Evolutionary conservation across 1,140 invertebrate species (phyloP).

Genomic region (Drosophila yakuba): DNA sequence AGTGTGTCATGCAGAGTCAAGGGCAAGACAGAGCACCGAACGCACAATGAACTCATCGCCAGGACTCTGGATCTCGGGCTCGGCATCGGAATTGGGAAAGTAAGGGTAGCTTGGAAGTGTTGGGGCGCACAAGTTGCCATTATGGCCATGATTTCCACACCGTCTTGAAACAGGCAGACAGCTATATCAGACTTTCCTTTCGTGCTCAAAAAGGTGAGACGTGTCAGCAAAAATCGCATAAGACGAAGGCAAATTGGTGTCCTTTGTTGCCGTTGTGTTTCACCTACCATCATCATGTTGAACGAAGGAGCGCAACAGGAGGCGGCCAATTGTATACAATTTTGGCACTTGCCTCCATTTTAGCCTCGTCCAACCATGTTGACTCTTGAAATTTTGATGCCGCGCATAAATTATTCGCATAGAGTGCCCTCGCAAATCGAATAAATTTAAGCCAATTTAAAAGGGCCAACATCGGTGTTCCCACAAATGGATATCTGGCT

Average conservation of each 20-base stretch:
- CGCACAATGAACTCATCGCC: conserved; percentile 60
- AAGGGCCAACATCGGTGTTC: conserved; percentile 31
- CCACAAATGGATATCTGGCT: conserved; percentile 28
- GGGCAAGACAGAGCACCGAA: conserved; percentile 33
- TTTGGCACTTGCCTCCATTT: conserved; percentile 48
- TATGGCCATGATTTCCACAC: conserved; percentile 52
- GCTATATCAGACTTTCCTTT: conserved; percentile 15
- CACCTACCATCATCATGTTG: conserved; percentile 43
- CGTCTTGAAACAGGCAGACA: neutral
- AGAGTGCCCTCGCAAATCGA: conserved; percentile 56
- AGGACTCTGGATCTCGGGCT: conserved; percentile 13
- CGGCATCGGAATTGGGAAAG: conserved; percentile 33
- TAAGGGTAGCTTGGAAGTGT: conserved; percentile 28
- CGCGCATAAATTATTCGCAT: conserved; percentile 55
- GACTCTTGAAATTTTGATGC: conserved; percentile 58
- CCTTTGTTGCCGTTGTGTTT: conserved; percentile 42
- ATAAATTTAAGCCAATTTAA: conserved; percentile 69
- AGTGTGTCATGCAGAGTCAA: conserved; percentile 48
- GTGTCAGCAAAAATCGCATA: conserved; percentile 59
- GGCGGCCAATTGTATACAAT: conserved; percentile 39
- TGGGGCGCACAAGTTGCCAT: conserved; percentile 57
- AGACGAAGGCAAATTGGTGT: conserved; percentile 54
- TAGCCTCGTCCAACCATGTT: conserved; percentile 16
- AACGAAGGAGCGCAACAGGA: conserved; percentile 57
- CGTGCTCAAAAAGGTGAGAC: conserved; percentile 51